Conservation (phyloP, 2,888 invertebrate genomes). For the Cistogaster globosa region DNA sequence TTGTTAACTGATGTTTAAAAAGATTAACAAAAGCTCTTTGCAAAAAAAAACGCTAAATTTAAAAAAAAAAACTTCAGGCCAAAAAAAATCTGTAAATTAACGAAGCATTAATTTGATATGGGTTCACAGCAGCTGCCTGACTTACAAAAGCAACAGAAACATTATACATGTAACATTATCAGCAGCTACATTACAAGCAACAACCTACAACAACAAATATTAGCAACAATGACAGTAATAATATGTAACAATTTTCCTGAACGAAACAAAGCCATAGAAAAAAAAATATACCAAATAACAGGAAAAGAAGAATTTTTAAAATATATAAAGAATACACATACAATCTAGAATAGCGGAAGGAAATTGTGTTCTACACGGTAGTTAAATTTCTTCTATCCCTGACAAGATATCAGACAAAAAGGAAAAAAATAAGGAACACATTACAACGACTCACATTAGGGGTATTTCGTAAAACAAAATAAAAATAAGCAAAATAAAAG, state of each 20-base stretch:
- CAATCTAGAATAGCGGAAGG: slow-evolving; percentile 58
- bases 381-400: slow-evolving; percentile 40
- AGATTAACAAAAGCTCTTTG: slow-evolving; percentile 22
- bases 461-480: too few species aligned
- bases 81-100: slow-evolving; percentile 48
- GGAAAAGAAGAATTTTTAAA: too few species aligned
- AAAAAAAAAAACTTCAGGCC: not conserved
- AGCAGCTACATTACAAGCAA: not conserved
- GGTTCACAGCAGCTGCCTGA: slow-evolving; percentile 1
- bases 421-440: too few species aligned
- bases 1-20: slow-evolving; percentile 12
- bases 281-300: not conserved
- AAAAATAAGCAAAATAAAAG: too few species aligned
- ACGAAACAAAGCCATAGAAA: not conserved
- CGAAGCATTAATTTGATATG: slow-evolving; percentile 59
- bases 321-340: not conserved
- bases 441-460: too few species aligned
- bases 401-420: too few species aligned
- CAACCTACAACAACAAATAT: slow-evolving; percentile 5
- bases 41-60: not conserved
- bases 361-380: slow-evolving; percentile 54
- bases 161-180: not conserved
- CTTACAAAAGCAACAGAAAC: not conserved
- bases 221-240: slow-evolving; percentile 49
- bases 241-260: slow-evolving; percentile 52